Evolutionary conservation across 2,797 vertebrate species (phyloP).

Genomic region (Meriones psammophilus): DNA sequence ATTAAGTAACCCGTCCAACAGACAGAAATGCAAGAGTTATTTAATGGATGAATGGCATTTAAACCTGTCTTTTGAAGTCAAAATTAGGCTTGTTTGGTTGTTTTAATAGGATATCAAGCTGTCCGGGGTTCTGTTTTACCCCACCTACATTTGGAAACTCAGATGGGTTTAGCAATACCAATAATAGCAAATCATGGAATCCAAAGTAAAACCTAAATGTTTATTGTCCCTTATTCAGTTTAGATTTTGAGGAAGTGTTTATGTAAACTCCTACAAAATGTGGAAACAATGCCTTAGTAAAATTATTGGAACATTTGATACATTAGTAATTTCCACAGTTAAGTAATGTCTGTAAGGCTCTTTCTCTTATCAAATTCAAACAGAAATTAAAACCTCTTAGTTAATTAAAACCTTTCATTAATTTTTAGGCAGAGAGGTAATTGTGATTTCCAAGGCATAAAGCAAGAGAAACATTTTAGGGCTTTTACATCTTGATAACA

Average conservation of each 20-base stretch:
- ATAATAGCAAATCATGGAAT: background rate
- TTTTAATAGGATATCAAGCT: background rate
- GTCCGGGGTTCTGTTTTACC: background rate
- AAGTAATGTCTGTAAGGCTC: background rate
- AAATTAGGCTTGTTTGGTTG: constrained; percentile 7
- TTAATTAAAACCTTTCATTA: background rate
- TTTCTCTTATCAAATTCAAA: constrained; percentile 4
- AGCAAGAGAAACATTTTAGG: constrained; percentile 46
- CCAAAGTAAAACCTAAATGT: background rate
- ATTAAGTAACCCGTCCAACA: background rate
- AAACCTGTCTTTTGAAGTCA: background rate
- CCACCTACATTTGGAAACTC: background rate
- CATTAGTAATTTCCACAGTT: constrained; percentile 61
- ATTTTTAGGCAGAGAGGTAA: background rate
- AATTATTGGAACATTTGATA: constrained; percentile 41
- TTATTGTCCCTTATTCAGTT: background rate
- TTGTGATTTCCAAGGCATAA: constrained; percentile 1
- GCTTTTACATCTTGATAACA: constrained; percentile 53
- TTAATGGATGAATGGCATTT: background rate
- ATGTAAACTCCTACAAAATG: background rate
- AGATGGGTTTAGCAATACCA: background rate
- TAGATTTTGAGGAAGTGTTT: background rate
- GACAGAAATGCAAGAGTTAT: background rate
- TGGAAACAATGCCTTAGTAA: background rate
- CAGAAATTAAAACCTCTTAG: constrained; percentile 33